These are phyloP conservation scores for Arvicola amphibius DNA, from an alignment of 2,797 vertebrate genomes.

Conservation along the genomic window DNA sequence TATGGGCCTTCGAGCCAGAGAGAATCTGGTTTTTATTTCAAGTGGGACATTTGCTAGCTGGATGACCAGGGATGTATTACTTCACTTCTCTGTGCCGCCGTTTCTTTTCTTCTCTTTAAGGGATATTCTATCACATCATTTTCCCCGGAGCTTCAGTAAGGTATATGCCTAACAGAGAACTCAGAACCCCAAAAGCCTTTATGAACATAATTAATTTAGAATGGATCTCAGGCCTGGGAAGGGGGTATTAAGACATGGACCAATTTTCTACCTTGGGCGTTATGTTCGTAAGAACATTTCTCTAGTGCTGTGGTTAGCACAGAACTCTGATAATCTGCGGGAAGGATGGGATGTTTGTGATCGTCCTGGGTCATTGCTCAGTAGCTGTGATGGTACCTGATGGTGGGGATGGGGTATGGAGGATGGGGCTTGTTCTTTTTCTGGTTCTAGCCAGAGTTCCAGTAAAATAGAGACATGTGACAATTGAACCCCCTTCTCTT, in stretches of 20 bases:
- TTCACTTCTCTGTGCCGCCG: neutral
- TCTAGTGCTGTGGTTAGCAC: neutral
- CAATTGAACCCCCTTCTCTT: neutral
- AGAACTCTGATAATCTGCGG: neutral
- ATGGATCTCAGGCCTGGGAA: neutral
- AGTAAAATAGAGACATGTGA: neutral
- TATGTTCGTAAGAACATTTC: neutral
- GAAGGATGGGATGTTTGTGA: neutral
- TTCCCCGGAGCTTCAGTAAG: neutral
- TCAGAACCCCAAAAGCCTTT: neutral
- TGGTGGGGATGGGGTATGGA: accelerated
- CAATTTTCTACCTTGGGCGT: neutral
- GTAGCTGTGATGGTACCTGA: neutral
- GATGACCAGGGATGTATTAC: neutral
- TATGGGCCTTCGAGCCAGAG: conserved; percentile 40
- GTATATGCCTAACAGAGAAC: neutral
- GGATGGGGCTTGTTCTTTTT: neutral
- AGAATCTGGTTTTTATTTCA: conserved; percentile 46
- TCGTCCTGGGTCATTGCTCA: neutral
- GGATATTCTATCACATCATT: neutral
- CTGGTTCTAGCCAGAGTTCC: neutral
- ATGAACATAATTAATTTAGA: neutral
- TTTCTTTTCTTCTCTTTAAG: conserved; percentile 24
- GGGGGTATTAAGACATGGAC: neutral
- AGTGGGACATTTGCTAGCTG: neutral